Evolutionary conservation across 2,888 invertebrate species (phyloP), one percentile per base, ranked within the genome.

Genomic region (Hirtodrosophila trivittata): DNA sequence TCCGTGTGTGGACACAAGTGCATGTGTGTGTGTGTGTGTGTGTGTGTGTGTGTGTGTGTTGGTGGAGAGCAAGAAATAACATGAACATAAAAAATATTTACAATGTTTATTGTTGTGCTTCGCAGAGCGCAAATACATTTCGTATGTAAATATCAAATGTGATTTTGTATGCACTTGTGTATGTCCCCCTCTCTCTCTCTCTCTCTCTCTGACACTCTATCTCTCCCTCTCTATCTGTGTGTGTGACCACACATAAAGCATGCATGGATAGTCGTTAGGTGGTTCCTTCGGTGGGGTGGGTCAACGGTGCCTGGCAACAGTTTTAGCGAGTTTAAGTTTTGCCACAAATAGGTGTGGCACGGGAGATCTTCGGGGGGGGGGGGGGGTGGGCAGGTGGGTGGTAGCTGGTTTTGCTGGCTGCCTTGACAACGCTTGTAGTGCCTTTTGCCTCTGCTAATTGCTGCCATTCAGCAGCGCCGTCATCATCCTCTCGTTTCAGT

Each of bases 91-190:
- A 64, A 67, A 70, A 72, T 83, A 83, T 86, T 77, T 84, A 77
- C 86, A 82, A 81, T 82, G 85, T 82, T 82, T 86, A 86, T 77
- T 81, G 86, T 77, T 86, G 82, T 86, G 86, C 86, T 86, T 80
- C 75, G 66, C 55, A 62, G 86, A 82, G 82, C 82, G 58, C 77
- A 82, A 86, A 84, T 70, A 77, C 75, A 86, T 86, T 84, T 86
- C 69, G 57, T 65, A 82, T 82, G 86, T 81, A 82, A 86, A 86
- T 77, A 82, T 72, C 45, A 70, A 80, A 81, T 80, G 76, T 76
- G 86, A 80, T 67, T 81, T 66, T 62, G 65, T 70, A 75, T 80
- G 80, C 75, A 78, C 66, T 69, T 59, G 51, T 43, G 28, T 50
- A 9, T n/a, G 54, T 21, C 25, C 7, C 9, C n/a, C 10, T n/a